Evolutionary conservation across 2,113 vertebrate genomes (phyloP), one percentile per base, ranked within the genome.

Genomic region (Tetrax tetrax): DNA sequence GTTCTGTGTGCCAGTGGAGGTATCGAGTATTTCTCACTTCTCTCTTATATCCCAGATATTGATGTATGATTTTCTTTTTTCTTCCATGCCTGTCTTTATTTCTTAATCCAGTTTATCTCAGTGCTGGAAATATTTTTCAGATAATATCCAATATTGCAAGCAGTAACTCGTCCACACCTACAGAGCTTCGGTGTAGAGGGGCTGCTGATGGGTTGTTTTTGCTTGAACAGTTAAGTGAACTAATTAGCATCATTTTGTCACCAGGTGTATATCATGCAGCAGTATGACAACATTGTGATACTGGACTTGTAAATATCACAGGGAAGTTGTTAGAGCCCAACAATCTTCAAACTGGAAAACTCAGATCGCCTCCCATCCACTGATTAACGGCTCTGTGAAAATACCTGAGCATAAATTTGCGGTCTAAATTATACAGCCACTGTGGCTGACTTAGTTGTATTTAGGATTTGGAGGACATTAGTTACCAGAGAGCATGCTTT

Each of bases 1-100:
- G 15, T 87, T 87, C 59, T 13, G 2, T 28, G 22, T 0, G 0
- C 41, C 25, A 23, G 3, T 4, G 28, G 13, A 50, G 23, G 12
- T 45, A 53, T 45, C 1, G 3, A 12, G 3, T 47, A 33, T 68
- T 96, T 64, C 33, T 90, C 38, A 21, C 14, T 90, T 71, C 9
- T 23, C 27, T 79, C 29, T 80, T 57, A 41, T 10, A 45, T 33
- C 31, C 45, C 60, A 87, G 24, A 14, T 87, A 11, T 3, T 57
- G 10, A 61, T 61, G 8, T 12, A 5, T 63, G 27, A 41, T 31
- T 20, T 59, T 41, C 38, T 41, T n/a, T 28, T 31, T 22, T 13
- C 3, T 8, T 6, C 18, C 29, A 1, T 50, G 14, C 3, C 37
- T 77, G 50, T 18, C 6, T 82, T 93, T 72, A 13, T 47, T 91